Evolutionary conservation across 2,113 vertebrate species (phyloP).

Genomic region (Peromyscus californicus): DNA sequence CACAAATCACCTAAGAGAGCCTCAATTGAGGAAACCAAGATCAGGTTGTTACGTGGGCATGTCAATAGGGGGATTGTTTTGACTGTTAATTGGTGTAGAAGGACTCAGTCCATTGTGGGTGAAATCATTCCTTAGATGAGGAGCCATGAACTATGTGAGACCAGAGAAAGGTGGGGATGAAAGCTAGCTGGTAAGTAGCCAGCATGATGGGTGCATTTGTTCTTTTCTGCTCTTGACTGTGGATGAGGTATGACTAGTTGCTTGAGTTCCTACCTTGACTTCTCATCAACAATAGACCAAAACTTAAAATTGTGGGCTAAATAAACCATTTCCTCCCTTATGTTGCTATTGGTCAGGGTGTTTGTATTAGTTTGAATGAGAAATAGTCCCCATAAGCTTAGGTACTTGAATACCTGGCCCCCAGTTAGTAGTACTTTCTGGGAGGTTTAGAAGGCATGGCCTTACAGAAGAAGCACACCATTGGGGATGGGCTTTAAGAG

Average conservation of each 20-base stretch:
- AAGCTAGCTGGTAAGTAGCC: neutral
- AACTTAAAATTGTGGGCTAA: too few relatives aligned
- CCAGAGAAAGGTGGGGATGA: neutral
- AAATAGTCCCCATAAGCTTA: too few relatives aligned
- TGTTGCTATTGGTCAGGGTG: too few relatives aligned
- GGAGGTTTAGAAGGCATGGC: too few relatives aligned
- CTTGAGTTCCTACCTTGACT: neutral
- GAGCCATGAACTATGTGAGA: neutral
- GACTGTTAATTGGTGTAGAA: neutral
- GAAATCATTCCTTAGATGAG: neutral
- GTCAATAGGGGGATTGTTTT: neutral
- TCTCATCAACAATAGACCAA: too few relatives aligned
- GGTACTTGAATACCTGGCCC: too few relatives aligned
- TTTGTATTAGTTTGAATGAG: too few relatives aligned
- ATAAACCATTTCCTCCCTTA: too few relatives aligned
- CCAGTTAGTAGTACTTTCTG: too few relatives aligned
- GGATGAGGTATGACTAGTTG: neutral
- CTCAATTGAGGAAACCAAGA: neutral
- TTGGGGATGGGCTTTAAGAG: neutral
- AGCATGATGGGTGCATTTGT: neutral
- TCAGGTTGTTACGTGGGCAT: neutral
- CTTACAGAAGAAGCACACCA: neutral
- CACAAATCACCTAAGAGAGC: neutral
- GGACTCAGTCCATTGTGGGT: neutral
- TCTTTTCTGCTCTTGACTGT: neutral